Percentiles rank a stretch among this genome's conserved stretches.
These are phyloP conservation scores for Enteromius mattozi DNA, from an alignment of 2,797 vertebrate genomes.

Conservation along the genomic window DNA sequence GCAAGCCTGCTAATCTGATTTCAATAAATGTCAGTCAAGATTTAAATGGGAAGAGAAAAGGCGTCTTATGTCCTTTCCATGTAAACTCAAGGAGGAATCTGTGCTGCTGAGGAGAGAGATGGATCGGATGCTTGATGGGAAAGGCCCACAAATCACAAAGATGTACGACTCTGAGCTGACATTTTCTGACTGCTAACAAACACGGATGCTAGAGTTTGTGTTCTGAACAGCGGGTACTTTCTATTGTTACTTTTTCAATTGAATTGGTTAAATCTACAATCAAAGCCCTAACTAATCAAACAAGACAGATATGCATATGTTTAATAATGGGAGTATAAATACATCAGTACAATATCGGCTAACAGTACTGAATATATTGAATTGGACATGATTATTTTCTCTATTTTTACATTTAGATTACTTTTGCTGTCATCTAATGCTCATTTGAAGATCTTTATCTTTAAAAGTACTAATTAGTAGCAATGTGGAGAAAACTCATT, in stretches of 20 bases:
- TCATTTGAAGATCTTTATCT: background rate
- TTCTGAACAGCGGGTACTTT: background rate
- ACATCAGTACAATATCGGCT: background rate
- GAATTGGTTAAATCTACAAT: background rate
- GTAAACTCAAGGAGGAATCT: constrained; percentile 17
- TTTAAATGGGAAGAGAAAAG: constrained; percentile 68
- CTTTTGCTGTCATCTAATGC: background rate
- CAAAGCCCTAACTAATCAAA: background rate
- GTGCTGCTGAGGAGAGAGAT: background rate
- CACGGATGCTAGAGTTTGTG: background rate
- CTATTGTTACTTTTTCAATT: background rate
- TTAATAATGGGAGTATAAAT: background rate
- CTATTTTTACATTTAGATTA: background rate
- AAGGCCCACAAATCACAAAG: background rate
- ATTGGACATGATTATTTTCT: background rate
- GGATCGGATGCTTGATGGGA: constrained; percentile 4
- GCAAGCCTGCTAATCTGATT: constrained; percentile 77
- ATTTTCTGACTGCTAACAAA: background rate
- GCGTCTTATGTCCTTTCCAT: constrained; percentile 54
- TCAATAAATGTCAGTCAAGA: constrained; percentile 79
- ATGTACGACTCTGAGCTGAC: constrained; percentile 4
- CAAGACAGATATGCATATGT: background rate
- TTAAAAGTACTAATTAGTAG: background rate
- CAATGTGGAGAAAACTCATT: background rate
- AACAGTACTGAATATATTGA: background rate